Evolutionary conservation across 2,888 invertebrate genomes (phyloP).

Genomic region (Autographa pulchrina): DNA sequence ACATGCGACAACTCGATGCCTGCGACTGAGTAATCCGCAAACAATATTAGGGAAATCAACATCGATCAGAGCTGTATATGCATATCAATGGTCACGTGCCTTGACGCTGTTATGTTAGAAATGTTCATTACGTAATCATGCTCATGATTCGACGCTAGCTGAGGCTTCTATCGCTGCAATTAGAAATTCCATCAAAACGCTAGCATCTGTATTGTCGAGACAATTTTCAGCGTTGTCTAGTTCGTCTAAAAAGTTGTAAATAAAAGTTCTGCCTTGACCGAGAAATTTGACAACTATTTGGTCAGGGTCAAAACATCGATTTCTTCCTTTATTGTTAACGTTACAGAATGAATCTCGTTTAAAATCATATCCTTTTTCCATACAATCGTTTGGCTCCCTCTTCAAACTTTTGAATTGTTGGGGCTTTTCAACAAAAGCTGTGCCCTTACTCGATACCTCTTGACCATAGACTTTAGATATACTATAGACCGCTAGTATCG

Average conservation of each 20-base stretch:
- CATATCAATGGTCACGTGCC: conserved; percentile 54
- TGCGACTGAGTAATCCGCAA: conserved; percentile 64
- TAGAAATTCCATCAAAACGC: neutral
- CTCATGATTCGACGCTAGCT: conserved; percentile 11
- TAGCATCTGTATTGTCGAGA: neutral
- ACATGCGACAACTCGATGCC: conserved; percentile 43
- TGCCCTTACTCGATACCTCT: neutral
- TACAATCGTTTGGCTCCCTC: neutral
- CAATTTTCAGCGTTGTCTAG: neutral
- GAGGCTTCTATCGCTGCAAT: neutral
- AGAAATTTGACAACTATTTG: neutral
- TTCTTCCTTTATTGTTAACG: neutral
- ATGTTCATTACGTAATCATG: conserved; percentile 38
- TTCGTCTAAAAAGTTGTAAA: neutral
- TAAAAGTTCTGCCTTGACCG: neutral
- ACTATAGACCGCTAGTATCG: too few species aligned
- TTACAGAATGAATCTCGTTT: neutral
- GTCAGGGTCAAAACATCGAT: neutral
- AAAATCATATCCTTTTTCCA: neutral
- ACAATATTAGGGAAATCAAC: conserved; percentile 70
- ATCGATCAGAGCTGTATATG: conserved; percentile 57
- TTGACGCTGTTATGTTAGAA: conserved; percentile 28
- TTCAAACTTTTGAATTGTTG: neutral
- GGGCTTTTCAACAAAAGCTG: neutral
- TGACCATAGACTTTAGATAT: too few species aligned